phyloP scores from a whole-genome alignment of 2,113 vertebrate species.

The Muntiacus muntjak region DNA sequence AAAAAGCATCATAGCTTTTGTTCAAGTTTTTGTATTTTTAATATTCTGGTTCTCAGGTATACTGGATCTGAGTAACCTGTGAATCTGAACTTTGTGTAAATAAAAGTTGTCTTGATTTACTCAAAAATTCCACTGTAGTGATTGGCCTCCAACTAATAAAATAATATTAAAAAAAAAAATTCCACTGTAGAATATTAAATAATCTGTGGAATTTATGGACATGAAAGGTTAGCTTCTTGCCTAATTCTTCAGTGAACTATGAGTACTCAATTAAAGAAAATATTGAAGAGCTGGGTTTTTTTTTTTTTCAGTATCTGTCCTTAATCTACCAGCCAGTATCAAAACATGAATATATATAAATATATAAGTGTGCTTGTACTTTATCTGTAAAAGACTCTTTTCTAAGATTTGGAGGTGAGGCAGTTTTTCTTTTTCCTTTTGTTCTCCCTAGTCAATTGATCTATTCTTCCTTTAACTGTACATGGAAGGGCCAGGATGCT shows the following conservation, averaged over 20 bases:
- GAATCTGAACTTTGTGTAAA: not conserved
- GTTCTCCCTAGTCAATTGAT: not conserved
- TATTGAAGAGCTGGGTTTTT: not conserved
- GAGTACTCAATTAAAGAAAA: not conserved
- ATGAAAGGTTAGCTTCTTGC: not conserved
- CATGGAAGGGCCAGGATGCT: not conserved
- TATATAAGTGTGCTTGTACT: rapidly evolving
- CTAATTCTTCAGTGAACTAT: not conserved
- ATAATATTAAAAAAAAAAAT: not conserved
- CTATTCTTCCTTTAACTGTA: not conserved
- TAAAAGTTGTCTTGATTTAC: not conserved
- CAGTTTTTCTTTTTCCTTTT: not conserved
- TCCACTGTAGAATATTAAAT: not conserved
- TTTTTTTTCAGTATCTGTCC: not conserved
- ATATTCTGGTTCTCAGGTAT: not conserved
- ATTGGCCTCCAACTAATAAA: too few species aligned
- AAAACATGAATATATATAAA: not conserved
- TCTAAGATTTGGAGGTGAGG: too few species aligned
- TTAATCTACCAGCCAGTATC: not conserved
- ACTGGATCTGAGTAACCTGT: not conserved
- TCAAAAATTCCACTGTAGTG: not conserved
- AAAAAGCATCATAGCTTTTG: not conserved
- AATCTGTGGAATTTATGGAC: not conserved
- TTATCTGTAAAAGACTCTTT: not conserved
- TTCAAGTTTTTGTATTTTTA: not conserved